Conservation (phyloP, 2,113 vertebrate genomes). For the Polypterus senegalus region DNA sequence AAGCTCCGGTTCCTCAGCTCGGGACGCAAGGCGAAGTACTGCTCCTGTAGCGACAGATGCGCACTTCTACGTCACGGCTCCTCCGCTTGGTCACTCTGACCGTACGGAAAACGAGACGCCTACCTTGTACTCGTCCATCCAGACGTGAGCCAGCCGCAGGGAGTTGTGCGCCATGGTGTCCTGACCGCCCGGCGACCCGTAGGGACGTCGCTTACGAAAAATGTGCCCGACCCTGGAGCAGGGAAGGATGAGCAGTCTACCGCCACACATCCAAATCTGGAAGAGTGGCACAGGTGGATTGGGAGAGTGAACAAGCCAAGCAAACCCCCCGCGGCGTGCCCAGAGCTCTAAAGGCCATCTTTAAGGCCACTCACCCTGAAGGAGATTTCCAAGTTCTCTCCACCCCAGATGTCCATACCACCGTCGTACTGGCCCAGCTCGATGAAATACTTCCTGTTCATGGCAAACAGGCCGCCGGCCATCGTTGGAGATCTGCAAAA, state of each 20-base stretch:
- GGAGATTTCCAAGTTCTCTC: constrained; percentile 93
- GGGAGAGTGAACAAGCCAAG: neutral
- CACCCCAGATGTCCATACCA: constrained; percentile 98
- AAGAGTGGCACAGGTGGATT: neutral
- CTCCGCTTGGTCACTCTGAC: no score
- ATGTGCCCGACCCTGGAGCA: constrained; percentile 94
- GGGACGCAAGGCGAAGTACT: constrained; percentile 80
- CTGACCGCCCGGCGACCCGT: constrained; percentile 81
- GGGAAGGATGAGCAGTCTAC: constrained; percentile 79
- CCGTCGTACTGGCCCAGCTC: constrained; percentile 86
- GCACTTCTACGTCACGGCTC: no score
- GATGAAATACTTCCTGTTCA: constrained; percentile 81
- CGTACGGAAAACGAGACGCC: neutral
- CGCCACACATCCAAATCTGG: constrained; percentile 98
- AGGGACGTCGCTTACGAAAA: constrained; percentile 88
- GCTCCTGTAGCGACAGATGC: constrained; percentile 53
- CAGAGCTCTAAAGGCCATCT: neutral
- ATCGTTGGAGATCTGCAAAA: constrained; percentile 82
- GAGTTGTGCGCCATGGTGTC: constrained; percentile 97
- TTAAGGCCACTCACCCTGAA: constrained; percentile 76
- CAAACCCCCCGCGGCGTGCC: neutral
- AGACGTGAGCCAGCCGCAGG: constrained; percentile 78
- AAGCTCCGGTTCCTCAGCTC: constrained; percentile 68
- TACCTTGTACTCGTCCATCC: constrained; percentile 96
- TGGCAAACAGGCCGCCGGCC: constrained; percentile 94